A percentile compares a stretch with the other conserved stretches of the same genome.
Conservation (phyloP, 2,113 vertebrate genomes). For the Thomomys bottae region DNA sequence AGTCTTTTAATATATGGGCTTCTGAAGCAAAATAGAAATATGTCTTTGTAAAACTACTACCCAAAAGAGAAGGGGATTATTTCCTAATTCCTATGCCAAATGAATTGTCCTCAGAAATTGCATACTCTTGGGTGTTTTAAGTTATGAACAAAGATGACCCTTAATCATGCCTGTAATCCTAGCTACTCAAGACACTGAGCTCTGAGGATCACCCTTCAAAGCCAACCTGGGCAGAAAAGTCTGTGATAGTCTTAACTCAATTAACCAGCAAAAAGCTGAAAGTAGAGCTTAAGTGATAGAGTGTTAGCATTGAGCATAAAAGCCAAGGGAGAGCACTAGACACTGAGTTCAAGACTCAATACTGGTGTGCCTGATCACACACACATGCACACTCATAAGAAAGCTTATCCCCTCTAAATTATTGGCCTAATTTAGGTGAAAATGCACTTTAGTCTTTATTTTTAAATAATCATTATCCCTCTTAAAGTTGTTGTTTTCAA, state of each 20-base stretch:
- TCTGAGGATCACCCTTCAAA: no score
- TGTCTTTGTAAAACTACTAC: not conserved
- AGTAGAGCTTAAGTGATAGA: no score
- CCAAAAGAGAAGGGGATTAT: not conserved
- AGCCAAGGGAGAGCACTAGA: no score
- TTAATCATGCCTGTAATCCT: not conserved
- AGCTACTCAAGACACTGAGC: no score
- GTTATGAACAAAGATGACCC: not conserved
- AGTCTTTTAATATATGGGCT: not conserved
- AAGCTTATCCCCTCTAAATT: not conserved
- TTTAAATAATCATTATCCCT: not conserved
- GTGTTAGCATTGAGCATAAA: no score
- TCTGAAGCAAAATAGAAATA: not conserved
- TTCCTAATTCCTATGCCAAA: not conserved
- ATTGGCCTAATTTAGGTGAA: not conserved
- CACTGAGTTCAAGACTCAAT: no score
- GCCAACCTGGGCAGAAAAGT: no score
- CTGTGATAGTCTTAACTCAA: no score
- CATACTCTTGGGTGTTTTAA: not conserved
- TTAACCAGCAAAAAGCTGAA: no score
- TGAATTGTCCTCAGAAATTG: conserved; percentile 14
- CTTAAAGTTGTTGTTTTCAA: conserved; percentile 17
- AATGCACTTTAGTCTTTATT: not conserved
- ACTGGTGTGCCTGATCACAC: no score
- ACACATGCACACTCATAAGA: not conserved